These are phyloP conservation scores for Synanthedon andrenaeformis DNA, from an alignment of 2,888 invertebrate genomes.

Conservation along the genomic window DNA sequence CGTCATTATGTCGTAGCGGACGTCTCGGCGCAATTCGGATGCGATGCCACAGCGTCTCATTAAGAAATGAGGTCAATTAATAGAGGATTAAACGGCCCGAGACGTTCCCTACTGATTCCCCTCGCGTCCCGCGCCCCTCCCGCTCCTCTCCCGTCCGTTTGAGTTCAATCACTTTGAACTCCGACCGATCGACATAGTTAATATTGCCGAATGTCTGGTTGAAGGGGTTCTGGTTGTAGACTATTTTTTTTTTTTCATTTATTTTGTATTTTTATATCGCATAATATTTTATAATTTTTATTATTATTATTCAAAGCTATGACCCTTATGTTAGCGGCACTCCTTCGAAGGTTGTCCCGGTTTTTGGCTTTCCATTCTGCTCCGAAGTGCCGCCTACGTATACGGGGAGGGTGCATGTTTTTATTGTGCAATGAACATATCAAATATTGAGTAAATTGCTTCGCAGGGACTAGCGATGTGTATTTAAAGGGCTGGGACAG, in stretches of 20 bases:
- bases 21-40: slow-evolving; percentile 33
- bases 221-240: slow-evolving; percentile 69
- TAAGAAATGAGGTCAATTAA: slow-evolving; percentile 63
- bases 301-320: slow-evolving; percentile 54
- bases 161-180: slow-evolving; percentile 62
- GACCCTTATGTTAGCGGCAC: slow-evolving; percentile 58
- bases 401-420: slow-evolving; percentile 58
- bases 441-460: slow-evolving; percentile 46
- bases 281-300: slow-evolving; percentile 37
- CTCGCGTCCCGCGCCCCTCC: slow-evolving; percentile 18
- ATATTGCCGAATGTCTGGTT: slow-evolving; percentile 63
- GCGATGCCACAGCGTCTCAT: slow-evolving; percentile 34
- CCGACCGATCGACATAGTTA: slow-evolving; percentile 46
- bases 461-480: slow-evolving; percentile 43
- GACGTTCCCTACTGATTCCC: slow-evolving; percentile 43
- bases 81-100: slow-evolving; percentile 48
- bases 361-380: slow-evolving; percentile 69
- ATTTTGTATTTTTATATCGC: slow-evolving; percentile 59
- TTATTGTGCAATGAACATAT: slow-evolving; percentile 34
- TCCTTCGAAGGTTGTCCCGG: slow-evolving; percentile 73
- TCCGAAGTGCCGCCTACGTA: slow-evolving; percentile 39
- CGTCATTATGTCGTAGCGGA: slow-evolving; percentile 18
- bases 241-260: slow-evolving; percentile 25
- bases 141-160: slow-evolving; percentile 11
- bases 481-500: slow-evolving; percentile 56